Conservation (phyloP, 2,797 vertebrate genomes). For the Rhabdophis nuchalis region DNA sequence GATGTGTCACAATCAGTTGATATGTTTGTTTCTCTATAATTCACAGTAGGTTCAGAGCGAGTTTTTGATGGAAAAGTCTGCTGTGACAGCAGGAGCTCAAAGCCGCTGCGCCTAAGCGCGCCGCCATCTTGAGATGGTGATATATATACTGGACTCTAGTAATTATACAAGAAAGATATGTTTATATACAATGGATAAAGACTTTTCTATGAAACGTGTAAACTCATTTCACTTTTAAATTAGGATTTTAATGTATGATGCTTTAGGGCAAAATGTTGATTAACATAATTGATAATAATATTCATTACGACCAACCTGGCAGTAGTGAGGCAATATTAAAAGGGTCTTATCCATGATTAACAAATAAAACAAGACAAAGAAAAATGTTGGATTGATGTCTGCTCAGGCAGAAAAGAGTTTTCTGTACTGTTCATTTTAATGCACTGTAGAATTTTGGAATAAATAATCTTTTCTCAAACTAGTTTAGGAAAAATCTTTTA, state of each 20-base stretch:
- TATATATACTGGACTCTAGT: neutral
- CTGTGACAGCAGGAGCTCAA: no score
- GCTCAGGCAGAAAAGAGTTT: slow-evolving; percentile 20
- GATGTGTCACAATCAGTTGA: no score
- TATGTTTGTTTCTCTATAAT: no score
- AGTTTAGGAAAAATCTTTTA: neutral
- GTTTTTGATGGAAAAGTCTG: no score
- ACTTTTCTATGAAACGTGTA: neutral
- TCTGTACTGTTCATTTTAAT: neutral
- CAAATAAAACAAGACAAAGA: slow-evolving; percentile 4
- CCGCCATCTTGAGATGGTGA: no score
- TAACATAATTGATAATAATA: neutral
- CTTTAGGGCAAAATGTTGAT: slow-evolving; percentile 1
- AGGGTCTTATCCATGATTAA: slow-evolving; percentile 5
- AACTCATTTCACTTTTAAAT: neutral
- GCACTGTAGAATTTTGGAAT: neutral
- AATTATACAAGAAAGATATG: neutral
- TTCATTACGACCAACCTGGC: neutral
- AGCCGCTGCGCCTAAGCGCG: no score
- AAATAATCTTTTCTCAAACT: neutral
- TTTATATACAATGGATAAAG: neutral
- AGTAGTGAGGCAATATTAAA: neutral
- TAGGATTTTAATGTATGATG: neutral
- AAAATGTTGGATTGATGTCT: neutral
- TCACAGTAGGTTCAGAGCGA: no score